Evolutionary conservation across 2,113 vertebrate species (phyloP).

Genomic region (Lonchura striata): DNA sequence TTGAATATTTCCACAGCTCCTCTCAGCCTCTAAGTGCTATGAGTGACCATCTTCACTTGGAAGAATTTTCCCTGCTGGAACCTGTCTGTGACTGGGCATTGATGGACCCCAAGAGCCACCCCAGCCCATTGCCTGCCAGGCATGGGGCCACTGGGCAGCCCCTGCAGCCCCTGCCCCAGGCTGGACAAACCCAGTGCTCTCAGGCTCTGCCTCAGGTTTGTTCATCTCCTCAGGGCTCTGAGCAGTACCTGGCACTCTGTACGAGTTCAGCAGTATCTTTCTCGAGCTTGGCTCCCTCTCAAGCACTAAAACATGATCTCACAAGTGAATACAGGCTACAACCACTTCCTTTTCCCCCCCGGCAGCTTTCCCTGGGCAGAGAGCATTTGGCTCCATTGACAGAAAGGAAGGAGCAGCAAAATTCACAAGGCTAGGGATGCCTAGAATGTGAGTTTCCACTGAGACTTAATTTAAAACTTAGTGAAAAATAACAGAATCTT

Average conservation of each 20-base stretch:
- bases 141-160: fast-evolving
- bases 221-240: neutral
- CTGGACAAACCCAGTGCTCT: neutral
- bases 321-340: neutral
- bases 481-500: neutral
- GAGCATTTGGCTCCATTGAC: neutral
- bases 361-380: neutral
- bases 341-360: neutral
- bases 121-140: neutral
- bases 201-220: neutral
- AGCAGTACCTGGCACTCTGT: neutral
- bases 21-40: neutral
- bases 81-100: neutral
- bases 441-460: neutral
- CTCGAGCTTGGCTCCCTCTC: neutral
- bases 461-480: neutral
- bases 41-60: neutral
- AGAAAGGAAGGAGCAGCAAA: neutral
- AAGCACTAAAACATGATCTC: neutral
- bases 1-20: neutral
- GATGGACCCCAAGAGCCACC: neutral
- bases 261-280: neutral
- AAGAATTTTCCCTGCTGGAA: neutral
- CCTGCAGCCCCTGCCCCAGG: neutral
- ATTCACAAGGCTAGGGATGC: neutral